phyloP scores from a whole-genome alignment of 2,113 vertebrate genomes.

The Cervus canadensis region DNA sequence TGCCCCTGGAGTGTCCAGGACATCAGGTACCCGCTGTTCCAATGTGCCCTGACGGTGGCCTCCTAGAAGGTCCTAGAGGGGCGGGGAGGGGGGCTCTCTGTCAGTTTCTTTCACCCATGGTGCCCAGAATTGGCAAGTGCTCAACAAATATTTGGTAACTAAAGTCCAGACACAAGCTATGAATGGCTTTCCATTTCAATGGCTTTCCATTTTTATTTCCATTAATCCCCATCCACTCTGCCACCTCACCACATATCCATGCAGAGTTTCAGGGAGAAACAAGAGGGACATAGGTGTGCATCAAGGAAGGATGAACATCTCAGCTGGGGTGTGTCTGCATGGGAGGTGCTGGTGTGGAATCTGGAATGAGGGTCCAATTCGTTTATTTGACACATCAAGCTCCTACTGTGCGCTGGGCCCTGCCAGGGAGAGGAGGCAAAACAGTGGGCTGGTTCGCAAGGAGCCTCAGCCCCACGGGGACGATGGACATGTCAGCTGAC shows the following conservation, averaged over 20 bases:
- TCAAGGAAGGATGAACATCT: background rate
- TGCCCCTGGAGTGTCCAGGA: background rate
- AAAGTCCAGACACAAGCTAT: background rate
- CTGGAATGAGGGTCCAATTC: background rate
- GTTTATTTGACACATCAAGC: background rate
- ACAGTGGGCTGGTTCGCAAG: background rate
- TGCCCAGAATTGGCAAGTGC: background rate
- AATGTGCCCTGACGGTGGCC: background rate
- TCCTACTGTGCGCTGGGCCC: background rate
- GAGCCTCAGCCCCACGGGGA: background rate
- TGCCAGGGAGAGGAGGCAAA: background rate
- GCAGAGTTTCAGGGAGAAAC: background rate
- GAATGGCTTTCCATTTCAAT: background rate
- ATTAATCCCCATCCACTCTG: background rate
- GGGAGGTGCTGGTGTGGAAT: background rate
- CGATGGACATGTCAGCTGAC: background rate
- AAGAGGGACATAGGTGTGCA: background rate
- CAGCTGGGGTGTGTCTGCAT: rapidly evolving
- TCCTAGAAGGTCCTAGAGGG: background rate
- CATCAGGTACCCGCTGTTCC: background rate
- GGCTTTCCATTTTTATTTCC: background rate
- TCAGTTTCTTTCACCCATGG: background rate
- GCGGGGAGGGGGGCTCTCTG: background rate
- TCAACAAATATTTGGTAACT: background rate
- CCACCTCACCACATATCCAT: background rate